A percentile compares a stretch with the other conserved stretches of the same genome.
Conservation (phyloP, 2,113 vertebrate species). For the Chunga burmeisteri region DNA sequence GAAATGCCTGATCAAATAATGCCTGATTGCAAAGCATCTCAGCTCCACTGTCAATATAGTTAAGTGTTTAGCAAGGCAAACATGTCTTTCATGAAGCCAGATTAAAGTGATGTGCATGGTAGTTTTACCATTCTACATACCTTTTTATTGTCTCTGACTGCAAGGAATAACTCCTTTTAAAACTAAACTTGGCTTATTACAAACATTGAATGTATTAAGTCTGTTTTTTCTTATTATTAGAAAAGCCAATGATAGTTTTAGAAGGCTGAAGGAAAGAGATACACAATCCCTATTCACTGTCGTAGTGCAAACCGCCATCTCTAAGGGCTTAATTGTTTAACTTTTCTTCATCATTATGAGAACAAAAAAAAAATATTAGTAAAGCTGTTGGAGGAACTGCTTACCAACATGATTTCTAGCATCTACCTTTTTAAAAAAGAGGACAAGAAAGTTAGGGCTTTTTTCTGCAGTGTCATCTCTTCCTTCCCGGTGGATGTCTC, state of each 20-base stretch:
- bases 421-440: neutral
- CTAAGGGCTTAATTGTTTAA: neutral
- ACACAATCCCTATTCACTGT: constrained; percentile 32
- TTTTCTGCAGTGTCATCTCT: neutral
- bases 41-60: neutral
- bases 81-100: neutral
- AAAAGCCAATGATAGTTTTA: constrained; percentile 49
- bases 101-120: neutral
- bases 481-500: constrained; percentile 8
- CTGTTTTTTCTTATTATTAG: constrained; percentile 5
- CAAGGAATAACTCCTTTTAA: constrained; percentile 34
- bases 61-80: neutral
- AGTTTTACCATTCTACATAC: neutral
- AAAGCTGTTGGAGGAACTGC: neutral
- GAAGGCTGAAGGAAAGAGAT: constrained; percentile 14
- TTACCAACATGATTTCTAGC: neutral
- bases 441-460: rapidly evolving
- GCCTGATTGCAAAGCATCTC: neutral
- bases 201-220: neutral
- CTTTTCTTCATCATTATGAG: neutral
- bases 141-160: constrained; percentile 49
- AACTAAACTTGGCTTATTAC: constrained; percentile 32
- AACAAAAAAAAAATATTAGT: neutral
- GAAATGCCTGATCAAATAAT: constrained; percentile 42
- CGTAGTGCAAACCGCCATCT: neutral